Evolutionary conservation across 30 jellyfish, hydroid and myxozoan species (phyloP).

Genomic region (Hydractinia symbiolongicarpus): DNA sequence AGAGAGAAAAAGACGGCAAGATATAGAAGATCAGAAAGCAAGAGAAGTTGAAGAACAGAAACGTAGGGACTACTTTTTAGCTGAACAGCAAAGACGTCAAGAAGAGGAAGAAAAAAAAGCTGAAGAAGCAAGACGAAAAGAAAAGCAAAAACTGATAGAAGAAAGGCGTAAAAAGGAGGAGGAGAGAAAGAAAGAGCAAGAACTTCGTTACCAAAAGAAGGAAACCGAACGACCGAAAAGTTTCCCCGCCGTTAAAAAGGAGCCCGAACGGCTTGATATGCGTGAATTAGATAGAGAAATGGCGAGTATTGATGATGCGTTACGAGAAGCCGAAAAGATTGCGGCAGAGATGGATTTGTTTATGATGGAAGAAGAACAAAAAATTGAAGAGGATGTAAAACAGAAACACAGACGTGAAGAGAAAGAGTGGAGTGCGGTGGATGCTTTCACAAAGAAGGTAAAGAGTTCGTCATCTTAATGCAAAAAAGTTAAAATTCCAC

Average conservation of each 20-base stretch:
- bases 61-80: constrained; percentile 39
- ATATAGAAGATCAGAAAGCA: constrained; percentile 23
- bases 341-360: constrained; percentile 40
- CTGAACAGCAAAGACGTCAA: constrained; percentile 24
- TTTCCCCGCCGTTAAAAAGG: background rate
- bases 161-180: constrained; percentile 19
- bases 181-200: constrained; percentile 25
- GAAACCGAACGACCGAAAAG: constrained; percentile 25
- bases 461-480: background rate
- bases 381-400: constrained; percentile 33
- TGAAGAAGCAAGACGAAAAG: constrained; percentile 35
- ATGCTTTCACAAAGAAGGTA: background rate
- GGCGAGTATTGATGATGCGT: constrained; percentile 41
- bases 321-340: constrained; percentile 30
- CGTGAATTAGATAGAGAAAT: constrained; percentile 33
- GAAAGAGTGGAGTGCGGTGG: constrained; percentile 25
- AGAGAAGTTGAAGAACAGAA: constrained; percentile 45
- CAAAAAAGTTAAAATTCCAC: too few species aligned
- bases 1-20: constrained; percentile 33
- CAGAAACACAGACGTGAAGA: constrained; percentile 27
- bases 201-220: constrained; percentile 15
- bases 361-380: constrained; percentile 51
- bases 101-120: constrained; percentile 25
- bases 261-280: constrained; percentile 24
- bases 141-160: constrained; percentile 31